Percentiles rank a stretch among this genome's conserved stretches.
Conservation (phyloP, 2,113 vertebrate genomes). For the Pampusana beccarii region DNA sequence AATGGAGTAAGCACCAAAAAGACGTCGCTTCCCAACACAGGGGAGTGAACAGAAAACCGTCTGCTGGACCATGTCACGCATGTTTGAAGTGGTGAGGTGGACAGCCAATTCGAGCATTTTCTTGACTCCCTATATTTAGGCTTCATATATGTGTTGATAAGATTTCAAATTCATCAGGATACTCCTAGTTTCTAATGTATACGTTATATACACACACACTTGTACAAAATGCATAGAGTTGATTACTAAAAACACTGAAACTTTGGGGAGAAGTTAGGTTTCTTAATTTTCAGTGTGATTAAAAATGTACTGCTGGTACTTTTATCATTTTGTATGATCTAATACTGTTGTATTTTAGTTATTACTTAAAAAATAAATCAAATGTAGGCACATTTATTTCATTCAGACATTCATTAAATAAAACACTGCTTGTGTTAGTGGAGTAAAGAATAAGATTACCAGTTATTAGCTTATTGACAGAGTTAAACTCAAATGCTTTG, state of each 20-base stretch:
- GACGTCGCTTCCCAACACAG: not conserved
- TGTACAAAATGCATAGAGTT: constrained; percentile 83
- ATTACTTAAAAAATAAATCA: constrained; percentile 75
- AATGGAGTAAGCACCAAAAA: constrained; percentile 63
- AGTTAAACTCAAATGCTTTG: constrained; percentile 74
- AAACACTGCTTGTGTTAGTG: constrained; percentile 85
- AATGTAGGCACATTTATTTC: constrained; percentile 82
- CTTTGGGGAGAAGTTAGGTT: constrained; percentile 73
- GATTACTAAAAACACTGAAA: constrained; percentile 79
- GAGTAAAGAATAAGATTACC: constrained; percentile 74
- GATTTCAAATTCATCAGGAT: constrained; percentile 71
- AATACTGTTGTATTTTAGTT: constrained; percentile 77
- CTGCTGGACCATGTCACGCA: constrained; percentile 41
- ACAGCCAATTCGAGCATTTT: constrained; percentile 44
- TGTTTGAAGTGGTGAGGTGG: constrained; percentile 37
- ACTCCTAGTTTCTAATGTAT: constrained; percentile 53
- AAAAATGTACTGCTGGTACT: constrained; percentile 82
- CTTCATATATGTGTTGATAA: constrained; percentile 15
- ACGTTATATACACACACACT: constrained; percentile 71
- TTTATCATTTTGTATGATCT: constrained; percentile 64
- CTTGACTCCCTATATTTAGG: constrained; percentile 63
- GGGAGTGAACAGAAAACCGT: constrained; percentile 43
- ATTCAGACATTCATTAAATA: constrained; percentile 82
- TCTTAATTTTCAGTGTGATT: constrained; percentile 79
- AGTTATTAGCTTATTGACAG: constrained; percentile 81